Evolutionary conservation across 2,797 vertebrate genomes (phyloP).

Genomic region (Scomberomorus guttatus): DNA sequence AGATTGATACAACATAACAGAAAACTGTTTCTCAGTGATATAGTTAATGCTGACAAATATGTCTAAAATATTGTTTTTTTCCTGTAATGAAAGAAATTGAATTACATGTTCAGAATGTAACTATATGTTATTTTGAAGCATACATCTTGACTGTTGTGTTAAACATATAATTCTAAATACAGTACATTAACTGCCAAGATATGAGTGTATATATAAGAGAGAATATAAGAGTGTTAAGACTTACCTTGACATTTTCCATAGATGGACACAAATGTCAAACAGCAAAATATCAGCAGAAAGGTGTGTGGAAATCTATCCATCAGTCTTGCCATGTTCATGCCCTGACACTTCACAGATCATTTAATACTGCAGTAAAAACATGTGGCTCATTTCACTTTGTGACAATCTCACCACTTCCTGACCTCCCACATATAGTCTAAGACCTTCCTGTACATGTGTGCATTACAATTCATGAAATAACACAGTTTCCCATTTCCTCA

Average conservation of each 20-base stretch:
- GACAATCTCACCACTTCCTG: conserved; percentile 66
- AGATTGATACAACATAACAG: background rate
- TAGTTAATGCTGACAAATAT: background rate
- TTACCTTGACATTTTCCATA: conserved; percentile 55
- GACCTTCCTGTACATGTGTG: background rate
- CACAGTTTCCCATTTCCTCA: background rate
- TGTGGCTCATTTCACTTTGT: conserved; percentile 1
- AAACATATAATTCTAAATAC: background rate
- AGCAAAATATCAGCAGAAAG: conserved; percentile 32
- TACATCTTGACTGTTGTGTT: background rate
- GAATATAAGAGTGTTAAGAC: background rate
- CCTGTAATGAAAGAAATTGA: background rate
- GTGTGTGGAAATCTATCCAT: background rate
- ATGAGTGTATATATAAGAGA: background rate
- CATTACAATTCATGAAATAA: background rate
- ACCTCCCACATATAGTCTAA: conserved; percentile 9
- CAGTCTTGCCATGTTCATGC: background rate
- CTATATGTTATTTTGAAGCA: background rate
- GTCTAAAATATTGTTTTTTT: too few relatives aligned
- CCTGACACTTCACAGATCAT: background rate
- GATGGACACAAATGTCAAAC: conserved; percentile 21
- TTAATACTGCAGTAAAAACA: too few relatives aligned
- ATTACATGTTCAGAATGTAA: background rate
- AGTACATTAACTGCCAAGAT: background rate
- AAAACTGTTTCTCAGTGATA: background rate